Conservation (phyloP, 2,113 vertebrate species). For the Hippocampus zosterae region DNA sequence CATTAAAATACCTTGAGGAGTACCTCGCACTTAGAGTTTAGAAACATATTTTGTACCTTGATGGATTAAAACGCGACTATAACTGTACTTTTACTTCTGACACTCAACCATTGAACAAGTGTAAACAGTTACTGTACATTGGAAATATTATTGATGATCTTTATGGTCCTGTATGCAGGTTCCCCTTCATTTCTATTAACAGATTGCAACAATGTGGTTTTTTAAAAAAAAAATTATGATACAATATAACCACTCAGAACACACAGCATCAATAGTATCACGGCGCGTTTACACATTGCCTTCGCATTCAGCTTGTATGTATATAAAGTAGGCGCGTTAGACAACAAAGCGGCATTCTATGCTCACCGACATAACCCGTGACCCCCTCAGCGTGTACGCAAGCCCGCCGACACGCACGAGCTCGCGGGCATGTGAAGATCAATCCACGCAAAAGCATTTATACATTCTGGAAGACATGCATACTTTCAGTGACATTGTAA, state of each 20-base stretch:
- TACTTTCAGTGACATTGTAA: slow-evolving; percentile 46
- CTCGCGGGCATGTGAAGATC: not conserved
- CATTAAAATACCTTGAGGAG: not conserved
- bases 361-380: slow-evolving; percentile 14
- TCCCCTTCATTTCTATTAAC: not conserved
- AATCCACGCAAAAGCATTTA: slow-evolving; percentile 30
- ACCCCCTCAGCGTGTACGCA: slow-evolving; percentile 17
- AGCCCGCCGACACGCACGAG: not conserved
- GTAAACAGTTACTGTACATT: slow-evolving; percentile 21
- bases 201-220: slow-evolving; percentile 33
- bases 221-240: slow-evolving; percentile 16
- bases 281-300: slow-evolving; percentile 48
- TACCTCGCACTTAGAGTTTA: not conserved
- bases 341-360: slow-evolving; percentile 30
- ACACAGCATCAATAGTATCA: slow-evolving; percentile 43
- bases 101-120: not conserved
- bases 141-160: not conserved
- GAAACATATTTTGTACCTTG: not conserved
- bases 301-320: slow-evolving; percentile 57
- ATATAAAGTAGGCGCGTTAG: slow-evolving; percentile 53
- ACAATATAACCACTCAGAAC: slow-evolving; percentile 44
- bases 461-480: slow-evolving; percentile 37
- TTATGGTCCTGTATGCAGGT: not conserved
- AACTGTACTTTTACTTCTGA: not conserved
- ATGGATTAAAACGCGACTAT: not conserved